Conservation (phyloP, 2,888 invertebrate species). For the Heteropelma amictum region DNA sequence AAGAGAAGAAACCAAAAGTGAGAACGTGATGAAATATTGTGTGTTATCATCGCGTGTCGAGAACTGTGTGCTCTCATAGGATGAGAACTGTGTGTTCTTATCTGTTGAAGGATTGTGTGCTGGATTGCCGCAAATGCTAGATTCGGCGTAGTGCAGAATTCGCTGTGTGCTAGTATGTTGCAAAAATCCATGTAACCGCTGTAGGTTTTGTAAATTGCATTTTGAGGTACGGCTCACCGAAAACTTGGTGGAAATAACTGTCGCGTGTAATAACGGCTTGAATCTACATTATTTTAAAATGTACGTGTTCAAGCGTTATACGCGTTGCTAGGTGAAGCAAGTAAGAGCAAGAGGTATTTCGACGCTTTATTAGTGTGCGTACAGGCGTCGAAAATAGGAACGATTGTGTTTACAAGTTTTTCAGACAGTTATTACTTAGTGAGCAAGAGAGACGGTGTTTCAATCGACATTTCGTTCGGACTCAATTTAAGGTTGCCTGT, state of each 20-base stretch:
- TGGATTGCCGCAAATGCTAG: not conserved
- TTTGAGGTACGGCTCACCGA: not conserved
- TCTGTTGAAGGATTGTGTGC: no score
- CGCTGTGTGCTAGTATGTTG: not conserved
- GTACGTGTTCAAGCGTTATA: not conserved
- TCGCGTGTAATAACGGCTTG: not conserved
- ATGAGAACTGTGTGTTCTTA: not conserved
- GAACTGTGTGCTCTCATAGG: not conserved
- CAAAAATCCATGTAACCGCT: not conserved
- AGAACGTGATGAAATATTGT: not conserved
- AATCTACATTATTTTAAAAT: not conserved
- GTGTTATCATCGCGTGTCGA: not conserved
- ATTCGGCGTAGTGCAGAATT: not conserved
- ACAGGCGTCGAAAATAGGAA: not conserved
- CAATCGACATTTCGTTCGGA: not conserved
- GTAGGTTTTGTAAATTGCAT: not conserved
- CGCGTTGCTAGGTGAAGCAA: not conserved
- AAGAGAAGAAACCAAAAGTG: not conserved
- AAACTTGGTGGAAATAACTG: not conserved
- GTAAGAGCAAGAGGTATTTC: not conserved
- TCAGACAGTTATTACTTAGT: not conserved
- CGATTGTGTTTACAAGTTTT: not conserved
- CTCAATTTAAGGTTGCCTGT: not conserved
- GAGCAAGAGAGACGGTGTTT: not conserved
- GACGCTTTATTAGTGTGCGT: not conserved